phyloP scores from a whole-genome alignment of 2,113 vertebrate species.

The Myotis yumanensis region DNA sequence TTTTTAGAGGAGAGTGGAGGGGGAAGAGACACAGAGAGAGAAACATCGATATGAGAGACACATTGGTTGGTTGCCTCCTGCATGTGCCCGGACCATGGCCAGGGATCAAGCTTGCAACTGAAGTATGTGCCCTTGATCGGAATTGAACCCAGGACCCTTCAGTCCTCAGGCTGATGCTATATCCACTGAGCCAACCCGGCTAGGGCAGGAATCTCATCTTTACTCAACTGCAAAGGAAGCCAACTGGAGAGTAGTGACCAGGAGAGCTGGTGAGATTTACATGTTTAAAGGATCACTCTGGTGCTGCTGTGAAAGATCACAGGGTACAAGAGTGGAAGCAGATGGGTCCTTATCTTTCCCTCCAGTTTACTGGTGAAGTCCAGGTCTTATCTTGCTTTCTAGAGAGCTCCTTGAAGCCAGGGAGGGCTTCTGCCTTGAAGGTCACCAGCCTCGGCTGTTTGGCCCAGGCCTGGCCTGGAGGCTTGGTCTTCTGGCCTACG shows the following conservation, averaged over 20 bases:
- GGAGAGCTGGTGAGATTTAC: background rate
- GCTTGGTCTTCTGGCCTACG: background rate
- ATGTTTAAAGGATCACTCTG: background rate
- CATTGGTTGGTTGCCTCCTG: background rate
- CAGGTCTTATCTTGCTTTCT: constrained; percentile 68
- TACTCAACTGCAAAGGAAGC: constrained; percentile 12
- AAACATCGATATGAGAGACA: background rate
- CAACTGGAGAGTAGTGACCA: background rate
- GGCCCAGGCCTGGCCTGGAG: background rate
- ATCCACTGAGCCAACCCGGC: background rate
- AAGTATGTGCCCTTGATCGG: background rate
- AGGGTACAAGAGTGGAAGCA: constrained; percentile 62
- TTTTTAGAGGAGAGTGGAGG: background rate
- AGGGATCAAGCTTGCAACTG: background rate
- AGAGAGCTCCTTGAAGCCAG: constrained; percentile 68
- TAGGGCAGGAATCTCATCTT: background rate
- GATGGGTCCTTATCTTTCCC: constrained; percentile 70
- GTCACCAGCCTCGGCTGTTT: background rate
- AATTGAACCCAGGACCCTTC: background rate
- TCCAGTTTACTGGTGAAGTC: constrained; percentile 39
- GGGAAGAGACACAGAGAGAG: background rate
- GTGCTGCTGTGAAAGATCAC: constrained; percentile 29
- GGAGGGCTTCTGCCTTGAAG: background rate
- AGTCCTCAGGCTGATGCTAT: background rate
- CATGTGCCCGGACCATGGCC: too few species aligned